Conservation (phyloP, 2,888 invertebrate species). For the Antitype chi region DNA sequence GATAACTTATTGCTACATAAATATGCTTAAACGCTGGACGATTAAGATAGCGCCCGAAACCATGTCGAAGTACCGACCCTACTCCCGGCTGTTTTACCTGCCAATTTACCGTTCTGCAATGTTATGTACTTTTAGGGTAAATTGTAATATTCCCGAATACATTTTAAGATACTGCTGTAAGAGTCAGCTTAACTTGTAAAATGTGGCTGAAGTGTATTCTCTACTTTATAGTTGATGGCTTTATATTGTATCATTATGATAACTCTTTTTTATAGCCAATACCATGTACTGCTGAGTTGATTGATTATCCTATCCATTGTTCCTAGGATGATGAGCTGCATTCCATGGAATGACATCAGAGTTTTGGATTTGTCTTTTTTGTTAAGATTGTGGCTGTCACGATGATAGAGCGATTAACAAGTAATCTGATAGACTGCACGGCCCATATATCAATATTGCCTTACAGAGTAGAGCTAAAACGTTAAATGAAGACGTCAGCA, state of each 20-base stretch:
- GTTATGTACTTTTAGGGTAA: conserved; percentile 74
- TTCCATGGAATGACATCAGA: no score
- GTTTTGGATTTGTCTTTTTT: not conserved
- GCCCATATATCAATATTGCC: not conserved
- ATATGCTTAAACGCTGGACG: conserved; percentile 86
- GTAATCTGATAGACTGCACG: not conserved
- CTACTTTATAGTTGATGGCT: conserved; percentile 14
- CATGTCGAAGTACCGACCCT: conserved; percentile 75
- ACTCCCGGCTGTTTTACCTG: conserved; percentile 74
- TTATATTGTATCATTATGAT: not conserved
- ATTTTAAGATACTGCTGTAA: conserved; percentile 64
- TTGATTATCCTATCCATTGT: not conserved
- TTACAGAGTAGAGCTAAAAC: not conserved
- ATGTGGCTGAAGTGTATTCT: conserved; percentile 34
- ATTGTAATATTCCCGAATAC: conserved; percentile 73
- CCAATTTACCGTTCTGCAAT: conserved; percentile 75
- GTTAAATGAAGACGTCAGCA: not conserved
- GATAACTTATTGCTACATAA: conserved; percentile 89
- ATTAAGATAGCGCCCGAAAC: conserved; percentile 85
- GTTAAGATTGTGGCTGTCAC: not conserved
- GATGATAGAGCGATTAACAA: not conserved
- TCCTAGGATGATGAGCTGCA: no score
- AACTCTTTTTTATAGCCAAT: not conserved
- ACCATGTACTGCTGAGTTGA: no score
- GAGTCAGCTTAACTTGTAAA: conserved; percentile 56